Evolutionary conservation across 2,888 invertebrate species (phyloP), one percentile per base, ranked within the genome.

Genomic region (Neoaliturus tenellus): DNA sequence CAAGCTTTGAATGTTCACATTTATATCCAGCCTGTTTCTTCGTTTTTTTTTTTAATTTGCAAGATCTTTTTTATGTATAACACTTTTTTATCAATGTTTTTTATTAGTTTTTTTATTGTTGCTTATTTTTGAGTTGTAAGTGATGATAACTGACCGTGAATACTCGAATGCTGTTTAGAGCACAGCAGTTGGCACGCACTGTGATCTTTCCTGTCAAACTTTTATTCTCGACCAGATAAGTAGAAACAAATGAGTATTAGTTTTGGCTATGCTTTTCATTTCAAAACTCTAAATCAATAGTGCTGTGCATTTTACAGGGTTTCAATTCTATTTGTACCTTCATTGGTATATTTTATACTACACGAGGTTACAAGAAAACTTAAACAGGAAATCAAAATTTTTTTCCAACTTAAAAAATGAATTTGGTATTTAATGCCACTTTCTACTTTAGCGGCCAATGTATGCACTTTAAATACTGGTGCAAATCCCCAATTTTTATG

Each of bases 91-190:
- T 44, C 75, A 75, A 55, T 78, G 51, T 1, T 31, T 51, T 78
- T 78, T 78, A 78, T 28, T 48, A 78, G 78, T 33, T 25, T 48
- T 28, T 17, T 14, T 20, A 25, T 6, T 31, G 20, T 48, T 28
- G 44, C 75, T 75, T 25, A 75, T 23, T 75, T 75, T 75, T 75
- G 5, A 12, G 4, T 31, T 33, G 31, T 4, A 31, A 14, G 31
- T 23, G n/a, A 8, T 12, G 17, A 71, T 23, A 2, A 69, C 39
- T 69, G 69, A 8, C 33, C 39, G 6, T 48, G 28, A 39, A n/a
- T 75, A 25, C 41, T 41, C 23, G 0, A 78, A 78, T 31, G 78
- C 78, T 78, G 55, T 78, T 51, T 28, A 35, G 78, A 48, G 35
- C 78, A 78, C 55, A 78, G 78, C 78, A 28, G 41, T 44, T 41